Evolutionary conservation across 1,140 invertebrate species (phyloP), one percentile per base, ranked within the genome.

Genomic region (Stegodyphus dumicola): DNA sequence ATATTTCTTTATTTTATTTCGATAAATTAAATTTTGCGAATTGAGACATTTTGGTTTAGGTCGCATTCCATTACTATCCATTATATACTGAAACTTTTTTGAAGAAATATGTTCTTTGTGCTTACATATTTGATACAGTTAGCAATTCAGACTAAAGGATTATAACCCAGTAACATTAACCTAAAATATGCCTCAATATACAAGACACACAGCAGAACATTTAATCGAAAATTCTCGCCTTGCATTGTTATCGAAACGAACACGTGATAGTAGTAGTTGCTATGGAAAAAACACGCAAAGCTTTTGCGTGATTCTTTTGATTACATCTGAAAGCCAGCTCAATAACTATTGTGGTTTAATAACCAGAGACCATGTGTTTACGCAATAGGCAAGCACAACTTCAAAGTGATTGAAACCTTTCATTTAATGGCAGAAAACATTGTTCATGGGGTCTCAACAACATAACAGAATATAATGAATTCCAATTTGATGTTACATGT

Each of bases 291-390:
- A 17, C 73, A 75, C 73, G 73, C 73, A 75, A 75, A 54, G 54
- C 52, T 60, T 75, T 75, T 60, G 73, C 73, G 73, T 75, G 73
- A 75, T 56, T 75, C 56, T 53, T 56, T 33, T 33, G 33, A 33
- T 33, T 60, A 75, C 54, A 56, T 60, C 54, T 75, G 51, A 54
- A 75, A 60, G 56, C n/a, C 73, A 75, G 52, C 33, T 75, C 73
- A 75, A 75, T 75, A 75, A 49, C 54, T 75, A 60, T 75, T 75
- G 73, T 48, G 56, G 53, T 75, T 60, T 75, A 56, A 56, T 75
- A 60, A 60, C 54, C 33, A 17, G 7, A 33, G 52, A 74, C 51
- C 49, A 17, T 54, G 52, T 74, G 71, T 74, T 74, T 54, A 51
- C 51, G 13, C 17, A 74, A 56, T 52, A n/a, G 10, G 49, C 6